These are phyloP conservation scores for Turnix velox DNA, from an alignment of 2,113 vertebrate species.

Conservation along the genomic window DNA sequence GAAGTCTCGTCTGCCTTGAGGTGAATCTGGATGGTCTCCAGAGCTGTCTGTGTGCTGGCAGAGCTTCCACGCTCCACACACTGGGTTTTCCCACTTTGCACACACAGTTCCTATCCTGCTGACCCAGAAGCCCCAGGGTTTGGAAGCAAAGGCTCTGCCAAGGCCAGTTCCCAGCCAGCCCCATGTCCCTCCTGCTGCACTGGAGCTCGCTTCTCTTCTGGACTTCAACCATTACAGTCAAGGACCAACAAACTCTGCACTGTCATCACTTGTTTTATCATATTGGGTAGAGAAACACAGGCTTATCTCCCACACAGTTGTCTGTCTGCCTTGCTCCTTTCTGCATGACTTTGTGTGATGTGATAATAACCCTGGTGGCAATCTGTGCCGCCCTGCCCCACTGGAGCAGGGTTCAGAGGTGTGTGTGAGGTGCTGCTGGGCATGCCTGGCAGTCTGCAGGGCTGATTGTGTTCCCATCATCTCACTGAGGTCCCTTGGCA, in stretches of 20 bases:
- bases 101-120: neutral
- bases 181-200: accelerated
- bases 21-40: constrained; percentile 4
- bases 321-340: neutral
- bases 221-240: accelerated
- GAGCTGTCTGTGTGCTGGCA: constrained; percentile 2
- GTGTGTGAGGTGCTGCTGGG: neutral
- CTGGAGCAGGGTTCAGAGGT: neutral
- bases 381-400: neutral
- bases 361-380: neutral
- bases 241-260: neutral
- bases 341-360: neutral
- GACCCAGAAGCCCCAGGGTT: neutral
- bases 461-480: accelerated
- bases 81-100: neutral
- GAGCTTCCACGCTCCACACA: neutral
- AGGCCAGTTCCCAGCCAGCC: neutral
- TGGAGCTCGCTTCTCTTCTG: accelerated
- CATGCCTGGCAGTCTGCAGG: neutral
- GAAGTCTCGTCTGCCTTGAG: neutral
- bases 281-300: neutral
- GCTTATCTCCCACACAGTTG: accelerated
- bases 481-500: neutral
- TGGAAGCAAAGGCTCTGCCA: neutral
- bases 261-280: neutral